phyloP scores from a whole-genome alignment of 2,113 vertebrate genomes.

The Herpetotheres cachinnans region DNA sequence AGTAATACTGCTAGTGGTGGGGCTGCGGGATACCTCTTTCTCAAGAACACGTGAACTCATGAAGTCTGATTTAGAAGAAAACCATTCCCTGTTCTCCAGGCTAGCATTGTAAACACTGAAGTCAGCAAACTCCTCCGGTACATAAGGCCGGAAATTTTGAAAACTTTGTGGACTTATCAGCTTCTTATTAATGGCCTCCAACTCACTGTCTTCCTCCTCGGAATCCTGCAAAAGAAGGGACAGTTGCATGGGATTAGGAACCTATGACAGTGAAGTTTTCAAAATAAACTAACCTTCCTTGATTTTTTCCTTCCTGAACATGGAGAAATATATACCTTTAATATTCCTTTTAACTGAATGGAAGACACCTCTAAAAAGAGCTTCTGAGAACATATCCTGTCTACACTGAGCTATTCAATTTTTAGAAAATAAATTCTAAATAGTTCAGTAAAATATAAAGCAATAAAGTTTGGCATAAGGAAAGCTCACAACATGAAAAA shows the following conservation, averaged over 20 bases:
- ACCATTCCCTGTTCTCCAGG: constrained; percentile 85
- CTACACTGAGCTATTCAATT: not conserved
- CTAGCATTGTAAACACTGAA: constrained; percentile 96
- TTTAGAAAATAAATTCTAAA: not conserved
- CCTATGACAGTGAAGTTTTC: not conserved
- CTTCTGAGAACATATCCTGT: not conserved
- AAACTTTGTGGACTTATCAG: constrained; percentile 67
- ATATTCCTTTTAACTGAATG: not conserved
- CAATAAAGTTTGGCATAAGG: not conserved
- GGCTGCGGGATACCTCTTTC: constrained; percentile 88
- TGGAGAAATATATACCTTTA: not conserved
- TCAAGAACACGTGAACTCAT: constrained; percentile 74
- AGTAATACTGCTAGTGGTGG: constrained; percentile 94
- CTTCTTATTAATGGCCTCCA: constrained; percentile 72
- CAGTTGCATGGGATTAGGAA: not conserved
- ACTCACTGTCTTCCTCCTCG: constrained; percentile 81
- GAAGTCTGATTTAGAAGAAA: constrained; percentile 76
- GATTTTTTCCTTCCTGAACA: not conserved
- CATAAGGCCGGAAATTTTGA: constrained; percentile 78
- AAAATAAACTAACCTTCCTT: not conserved
- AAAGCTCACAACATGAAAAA: not conserved
- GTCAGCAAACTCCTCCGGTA: constrained; percentile 95
- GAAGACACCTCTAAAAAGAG: not conserved
- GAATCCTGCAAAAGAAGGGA: constrained; percentile 83
- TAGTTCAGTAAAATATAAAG: not conserved